Base-by-base conservation (phyloP, 2,888 invertebrate genomes). In the Drosophila dives region DNA sequence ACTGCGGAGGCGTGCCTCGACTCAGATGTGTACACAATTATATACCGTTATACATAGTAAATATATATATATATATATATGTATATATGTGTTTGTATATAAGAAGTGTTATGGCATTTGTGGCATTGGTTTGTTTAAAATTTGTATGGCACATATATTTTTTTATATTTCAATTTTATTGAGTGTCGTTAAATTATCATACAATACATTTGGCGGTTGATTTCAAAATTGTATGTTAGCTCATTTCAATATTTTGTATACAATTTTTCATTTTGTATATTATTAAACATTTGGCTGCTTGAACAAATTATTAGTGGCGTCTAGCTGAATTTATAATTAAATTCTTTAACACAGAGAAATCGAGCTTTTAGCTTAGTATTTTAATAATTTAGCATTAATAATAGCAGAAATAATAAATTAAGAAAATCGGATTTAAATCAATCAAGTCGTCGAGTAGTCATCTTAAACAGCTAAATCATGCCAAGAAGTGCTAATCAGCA, bases 41-140 rank as follows among this genome's bases (percentile, higher is more conserved):
- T 45, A 58, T 55, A 60, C 33, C 26, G 32, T 33, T 64, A 58
- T 49, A 42, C 29, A 36, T 53, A 51, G 72, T 72, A 53, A 33
- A 56, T 59, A 63, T 38, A 50, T 50, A 75, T 60, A 38, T 20
- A 23, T 23, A 23, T 23, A 23, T 23, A 23, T 23, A n/a, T n/a
- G n/a, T n/a, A n/a, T 50, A 75, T 60, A 38, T 20, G 26, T 34
- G 55, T 42, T 17, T 58, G 53, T 78, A 56, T 42, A 60, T 74
- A 56, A 74, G 60, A 79, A 77, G 77, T 89, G 89, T 89, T 89
- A 76, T 86, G 84, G 84, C 81, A 83, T 89, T 86, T 79, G 79
- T 83, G 87, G 89, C 87, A 85, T 86, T 86, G 84, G 72, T 72
- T 83, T 81, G 73, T 53, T 68, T 71, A 74, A 77, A 70, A 48